Base-by-base conservation (phyloP, 1,140 invertebrate species). In the Ylistrum balloti region DNA sequence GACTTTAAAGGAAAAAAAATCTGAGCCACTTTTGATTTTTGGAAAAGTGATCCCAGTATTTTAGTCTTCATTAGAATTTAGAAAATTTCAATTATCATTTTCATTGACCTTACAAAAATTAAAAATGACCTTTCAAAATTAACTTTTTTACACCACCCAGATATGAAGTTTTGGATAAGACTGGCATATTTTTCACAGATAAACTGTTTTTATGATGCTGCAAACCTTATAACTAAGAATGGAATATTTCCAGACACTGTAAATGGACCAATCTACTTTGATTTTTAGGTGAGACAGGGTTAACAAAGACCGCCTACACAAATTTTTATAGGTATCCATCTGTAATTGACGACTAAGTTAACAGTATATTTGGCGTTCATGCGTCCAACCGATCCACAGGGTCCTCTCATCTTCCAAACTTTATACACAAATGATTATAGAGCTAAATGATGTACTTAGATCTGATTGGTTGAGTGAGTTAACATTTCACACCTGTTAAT, bases 281-380 rank as follows among this genome's bases (percentile, higher is more conserved):
- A 74, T 11, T n/a, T 74, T 74, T 74, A 74, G 56, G 56, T 9
- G 56, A 28, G 11, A 11, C 22, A 74, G 56, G 56, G 5, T 74
- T 17, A 9, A 74, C 56, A 28, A 45, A 28, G 56, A 28, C 56
- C 56, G n/a, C 56, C 56, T n/a, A 74, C 56, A 74, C 56, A n/a
- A n/a, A 74, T 74, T 74, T 74, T 17, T n/a, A 74, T 28, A 28
- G 56, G n/a, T 74, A 74, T 74, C n/a, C 56, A 9, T n/a, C 56
- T 74, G n/a, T 74, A 74, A 74, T 74, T 74, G 56, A 74, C 28
- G 56, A n/a, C 56, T 74, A 74, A 28, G 56, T n/a, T 74, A 74
- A 74, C 56, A 28, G 56, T 74, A 74, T 74, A 74, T 28, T 74
- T 74, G 56, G 56, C 56, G 13, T 11, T 28, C 56, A 74, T 45